phyloP scores from a whole-genome alignment of 2,797 vertebrate species.

The Cirrhinus molitorella region DNA sequence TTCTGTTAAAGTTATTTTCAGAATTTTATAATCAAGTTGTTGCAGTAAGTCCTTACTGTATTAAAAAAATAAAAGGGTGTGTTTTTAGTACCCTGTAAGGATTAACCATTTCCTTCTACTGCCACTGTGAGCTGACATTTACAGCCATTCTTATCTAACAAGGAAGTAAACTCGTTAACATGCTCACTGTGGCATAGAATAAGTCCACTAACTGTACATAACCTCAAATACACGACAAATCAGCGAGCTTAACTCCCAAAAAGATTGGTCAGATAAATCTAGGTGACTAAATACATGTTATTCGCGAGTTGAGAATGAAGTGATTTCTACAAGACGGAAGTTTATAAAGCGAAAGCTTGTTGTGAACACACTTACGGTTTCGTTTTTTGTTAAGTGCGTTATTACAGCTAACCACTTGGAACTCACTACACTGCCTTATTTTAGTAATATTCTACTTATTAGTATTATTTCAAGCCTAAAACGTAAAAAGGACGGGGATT shows the following conservation, averaged over 20 bases:
- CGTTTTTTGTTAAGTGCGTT: slow-evolving; percentile 46
- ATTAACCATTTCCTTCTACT: background rate
- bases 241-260: background rate
- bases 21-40: background rate
- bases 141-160: slow-evolving; percentile 40
- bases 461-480: background rate
- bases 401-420: slow-evolving; percentile 46
- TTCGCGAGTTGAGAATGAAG: background rate
- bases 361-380: slow-evolving; percentile 30
- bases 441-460: too few relatives aligned
- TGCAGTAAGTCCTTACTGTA: background rate
- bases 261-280: background rate
- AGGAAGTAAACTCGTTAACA: slow-evolving; percentile 47
- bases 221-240: background rate
- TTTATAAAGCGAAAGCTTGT: slow-evolving; percentile 40
- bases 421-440: background rate
- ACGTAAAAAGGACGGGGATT: background rate
- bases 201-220: background rate
- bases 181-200: background rate
- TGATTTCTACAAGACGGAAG: slow-evolving; percentile 9
- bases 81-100: background rate
- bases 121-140: background rate
- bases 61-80: background rate
- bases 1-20: background rate
- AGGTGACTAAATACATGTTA: too few relatives aligned